phyloP scores from a whole-genome alignment of 2,113 vertebrate species.

The Cyanoderma ruficeps region DNA sequence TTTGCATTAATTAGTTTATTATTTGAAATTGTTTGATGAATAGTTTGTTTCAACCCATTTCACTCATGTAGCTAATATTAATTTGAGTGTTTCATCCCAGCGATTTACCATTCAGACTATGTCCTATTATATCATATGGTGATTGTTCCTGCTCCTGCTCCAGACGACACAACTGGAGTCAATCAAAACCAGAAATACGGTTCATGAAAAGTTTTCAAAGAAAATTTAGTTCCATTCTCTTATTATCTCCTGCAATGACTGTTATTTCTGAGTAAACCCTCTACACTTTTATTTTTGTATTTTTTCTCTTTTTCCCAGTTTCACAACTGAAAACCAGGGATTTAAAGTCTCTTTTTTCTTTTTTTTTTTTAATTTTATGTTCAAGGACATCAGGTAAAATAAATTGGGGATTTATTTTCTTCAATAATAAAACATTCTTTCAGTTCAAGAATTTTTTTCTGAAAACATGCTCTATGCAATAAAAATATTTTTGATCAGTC shows the following conservation, averaged over 20 bases:
- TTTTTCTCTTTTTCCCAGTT: neutral
- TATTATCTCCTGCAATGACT: neutral
- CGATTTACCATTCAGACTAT: slow-evolving; percentile 1
- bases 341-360: neutral
- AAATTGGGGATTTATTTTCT: neutral
- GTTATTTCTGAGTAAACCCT: neutral
- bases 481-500: neutral
- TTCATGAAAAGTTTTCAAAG: neutral
- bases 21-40: slow-evolving; percentile 58
- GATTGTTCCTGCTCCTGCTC: slow-evolving; percentile 1
- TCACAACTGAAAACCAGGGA: neutral
- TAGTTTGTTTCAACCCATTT: slow-evolving; percentile 53
- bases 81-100: slow-evolving; percentile 24
- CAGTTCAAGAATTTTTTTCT: neutral
- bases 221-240: neutral
- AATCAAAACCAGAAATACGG: neutral
- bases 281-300: neutral
- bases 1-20: slow-evolving; percentile 65
- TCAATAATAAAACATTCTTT: neutral
- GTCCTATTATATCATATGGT: neutral
- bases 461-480: rapidly evolving
- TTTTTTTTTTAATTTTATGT: rapidly evolving
- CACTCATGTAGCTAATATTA: slow-evolving; percentile 46
- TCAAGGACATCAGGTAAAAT: neutral
- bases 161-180: neutral